phyloP scores from a whole-genome alignment of 2,888 invertebrate genomes.

The Melinopterus prodromus region DNA sequence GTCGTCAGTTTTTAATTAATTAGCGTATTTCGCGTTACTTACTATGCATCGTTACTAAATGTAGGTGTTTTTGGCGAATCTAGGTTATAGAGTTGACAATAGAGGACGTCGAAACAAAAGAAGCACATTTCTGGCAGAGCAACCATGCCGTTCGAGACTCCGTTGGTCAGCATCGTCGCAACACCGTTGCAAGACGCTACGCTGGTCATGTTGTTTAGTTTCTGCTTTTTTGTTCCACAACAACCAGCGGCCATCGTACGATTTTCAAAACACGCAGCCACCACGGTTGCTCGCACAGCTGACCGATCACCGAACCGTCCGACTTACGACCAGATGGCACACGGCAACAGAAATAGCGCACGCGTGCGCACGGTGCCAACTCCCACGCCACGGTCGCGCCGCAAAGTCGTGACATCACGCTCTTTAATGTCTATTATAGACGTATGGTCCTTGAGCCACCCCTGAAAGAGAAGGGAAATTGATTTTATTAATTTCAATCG shows the following conservation, averaged over 20 bases:
- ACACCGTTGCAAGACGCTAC: constrained; percentile 56
- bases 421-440: too few species aligned
- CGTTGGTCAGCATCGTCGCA: constrained; percentile 52
- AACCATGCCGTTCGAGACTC: constrained; percentile 66
- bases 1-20: neutral
- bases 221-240: constrained; percentile 92
- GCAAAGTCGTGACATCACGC: too few species aligned
- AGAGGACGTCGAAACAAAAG: constrained; percentile 98
- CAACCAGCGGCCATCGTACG: constrained; percentile 84
- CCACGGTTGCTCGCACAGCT: neutral
- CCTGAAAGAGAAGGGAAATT: too few species aligned
- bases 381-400: neutral
- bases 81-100: constrained; percentile 91
- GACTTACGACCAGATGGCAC: neutral
- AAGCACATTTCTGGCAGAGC: constrained; percentile 97
- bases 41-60: constrained; percentile 96
- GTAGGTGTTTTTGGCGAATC: constrained; percentile 91
- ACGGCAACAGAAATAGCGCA: constrained; percentile 41
- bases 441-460: too few species aligned
- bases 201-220: constrained; percentile 73
- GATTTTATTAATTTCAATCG: too few species aligned
- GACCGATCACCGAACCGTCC: neutral
- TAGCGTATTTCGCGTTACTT: constrained; percentile 62
- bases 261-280: constrained; percentile 47
- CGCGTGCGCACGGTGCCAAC: constrained; percentile 31